Base-by-base conservation (phyloP, 2,888 invertebrate species). In the Buathra laborator region DNA sequence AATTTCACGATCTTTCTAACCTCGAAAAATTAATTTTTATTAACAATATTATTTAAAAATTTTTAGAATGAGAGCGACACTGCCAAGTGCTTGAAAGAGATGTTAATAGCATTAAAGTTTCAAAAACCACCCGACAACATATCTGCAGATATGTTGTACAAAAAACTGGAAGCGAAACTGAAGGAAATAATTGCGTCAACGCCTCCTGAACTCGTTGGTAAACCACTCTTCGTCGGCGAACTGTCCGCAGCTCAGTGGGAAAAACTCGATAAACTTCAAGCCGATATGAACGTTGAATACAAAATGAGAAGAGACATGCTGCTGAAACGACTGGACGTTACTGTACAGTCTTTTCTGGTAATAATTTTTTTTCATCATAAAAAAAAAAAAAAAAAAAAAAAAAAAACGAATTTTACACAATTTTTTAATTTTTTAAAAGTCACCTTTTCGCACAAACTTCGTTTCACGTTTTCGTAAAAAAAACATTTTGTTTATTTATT, bases 331-430 rank as follows among this genome's bases (percentile, higher is more conserved):
- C 94, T 99, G 48, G 99, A 99, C 93, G 99, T 99, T 83, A 99
- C 99, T 0, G 96, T 99, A 90, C 98, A 99, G 94, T 99, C 99
- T 76, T 99, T 99, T 94, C 96, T 98, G 96, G 98, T 97, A 92
- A 76, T 29, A n/a, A 44, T 37, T 14, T 37, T 10, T 3, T 48
- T 48, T 7, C 48, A 0, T 32, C 14, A 46, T 62, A 16, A 19
- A 24, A 67, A 72, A 37, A 68, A 24, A 19, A 24, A 67, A 72
- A 37, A 68, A 24, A 16, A 19, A 24, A 67, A 72, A 37, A 68
- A 24, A 44, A 75, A 74, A 81, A 62, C 56, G 24, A 7, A 16
- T 75, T 59, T 4, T 43, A 37, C 37, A 37, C 37, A 37, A 37
- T 37, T 5, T 32, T 48, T 46, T 12, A 43, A 74, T 71, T 51